Conservation (phyloP, 2,888 invertebrate species). For the Drosophila prostipennis region DNA sequence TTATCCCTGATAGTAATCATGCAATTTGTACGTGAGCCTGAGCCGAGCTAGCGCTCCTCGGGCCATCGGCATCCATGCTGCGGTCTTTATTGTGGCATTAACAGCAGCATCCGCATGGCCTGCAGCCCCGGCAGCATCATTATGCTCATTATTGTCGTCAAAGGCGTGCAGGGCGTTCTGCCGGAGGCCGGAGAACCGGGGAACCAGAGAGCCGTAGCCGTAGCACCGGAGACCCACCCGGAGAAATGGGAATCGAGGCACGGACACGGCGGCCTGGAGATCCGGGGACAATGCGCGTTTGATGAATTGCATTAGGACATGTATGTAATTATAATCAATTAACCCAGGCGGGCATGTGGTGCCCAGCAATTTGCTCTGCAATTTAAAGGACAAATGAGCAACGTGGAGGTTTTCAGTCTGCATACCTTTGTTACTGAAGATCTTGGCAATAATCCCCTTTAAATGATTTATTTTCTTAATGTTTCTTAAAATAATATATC, state of each 20-base stretch:
- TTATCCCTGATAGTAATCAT: constrained; percentile 64
- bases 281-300: constrained; percentile 35
- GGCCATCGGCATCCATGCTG: constrained; percentile 39
- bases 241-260: background rate
- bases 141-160: constrained; percentile 56
- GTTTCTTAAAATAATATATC: no score
- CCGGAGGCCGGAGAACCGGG: constrained; percentile 18
- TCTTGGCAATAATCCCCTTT: no score
- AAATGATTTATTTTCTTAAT: no score
- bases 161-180: constrained; percentile 32
- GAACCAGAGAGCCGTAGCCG: no score
- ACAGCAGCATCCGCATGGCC: constrained; percentile 45
- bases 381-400: constrained; percentile 7
- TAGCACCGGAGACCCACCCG: constrained; percentile 11
- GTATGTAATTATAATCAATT: constrained; percentile 61
- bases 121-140: constrained; percentile 54
- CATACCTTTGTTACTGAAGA: background rate
- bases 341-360: constrained; percentile 19
- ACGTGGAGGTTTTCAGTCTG: background rate
- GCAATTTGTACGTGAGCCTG: constrained; percentile 52
- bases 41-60: constrained; percentile 17
- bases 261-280: constrained; percentile 3
- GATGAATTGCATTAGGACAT: constrained; percentile 61
- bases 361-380: constrained; percentile 22
- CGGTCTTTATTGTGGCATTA: constrained; percentile 56